Conservation (phyloP, 2,113 vertebrate genomes). For the Bolborhynchus lineola region DNA sequence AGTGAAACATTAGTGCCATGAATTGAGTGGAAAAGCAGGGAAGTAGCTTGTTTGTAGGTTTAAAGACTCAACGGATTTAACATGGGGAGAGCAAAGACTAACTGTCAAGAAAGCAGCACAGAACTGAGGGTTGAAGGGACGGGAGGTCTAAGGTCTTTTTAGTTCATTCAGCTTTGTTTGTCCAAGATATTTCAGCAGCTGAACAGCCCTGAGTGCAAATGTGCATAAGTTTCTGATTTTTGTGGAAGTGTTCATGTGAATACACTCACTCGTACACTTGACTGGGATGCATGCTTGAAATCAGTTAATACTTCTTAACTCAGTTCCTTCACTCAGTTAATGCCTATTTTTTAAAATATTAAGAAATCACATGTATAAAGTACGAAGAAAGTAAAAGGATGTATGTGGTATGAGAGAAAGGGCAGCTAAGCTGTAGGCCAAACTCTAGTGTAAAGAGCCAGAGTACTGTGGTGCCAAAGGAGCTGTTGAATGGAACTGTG, state of each 20-base stretch:
- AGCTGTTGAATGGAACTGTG: background rate
- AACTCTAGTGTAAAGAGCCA: background rate
- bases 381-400: background rate
- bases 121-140: background rate
- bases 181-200: background rate
- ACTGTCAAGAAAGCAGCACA: background rate
- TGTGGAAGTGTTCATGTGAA: background rate
- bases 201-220: background rate
- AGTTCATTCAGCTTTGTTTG: background rate
- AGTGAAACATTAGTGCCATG: background rate
- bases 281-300: background rate
- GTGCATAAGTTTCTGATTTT: background rate
- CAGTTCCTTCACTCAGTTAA: background rate
- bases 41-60: background rate
- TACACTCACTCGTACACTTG: background rate
- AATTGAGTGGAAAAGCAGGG: background rate
- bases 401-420: background rate
- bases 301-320: background rate
- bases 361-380: background rate
- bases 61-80: background rate
- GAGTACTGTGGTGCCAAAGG: background rate
- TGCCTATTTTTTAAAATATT: background rate
- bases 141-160: background rate
- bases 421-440: background rate
- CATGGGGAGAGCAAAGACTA: background rate